Conservation (phyloP, 2,113 vertebrate genomes). For the Pogonocichla stellata region DNA sequence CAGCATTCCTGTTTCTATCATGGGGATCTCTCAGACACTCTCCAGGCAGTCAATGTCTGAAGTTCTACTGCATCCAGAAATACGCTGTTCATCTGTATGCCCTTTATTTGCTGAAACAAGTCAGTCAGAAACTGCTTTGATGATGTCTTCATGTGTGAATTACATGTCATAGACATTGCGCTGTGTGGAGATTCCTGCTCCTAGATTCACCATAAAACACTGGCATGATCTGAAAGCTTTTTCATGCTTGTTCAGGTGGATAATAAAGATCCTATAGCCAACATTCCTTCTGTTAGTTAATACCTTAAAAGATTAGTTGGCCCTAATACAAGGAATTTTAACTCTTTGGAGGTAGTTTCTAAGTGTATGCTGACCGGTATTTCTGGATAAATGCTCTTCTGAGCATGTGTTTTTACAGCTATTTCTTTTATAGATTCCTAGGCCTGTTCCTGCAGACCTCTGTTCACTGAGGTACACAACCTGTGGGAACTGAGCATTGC, state of each 20-base stretch:
- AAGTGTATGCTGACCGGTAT: background rate
- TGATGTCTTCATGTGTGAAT: conserved; percentile 60
- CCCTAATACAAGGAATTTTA: conserved; percentile 47
- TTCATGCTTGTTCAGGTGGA: conserved; percentile 74
- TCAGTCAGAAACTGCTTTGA: conserved; percentile 64
- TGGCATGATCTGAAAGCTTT: conserved; percentile 65
- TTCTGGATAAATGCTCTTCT: background rate
- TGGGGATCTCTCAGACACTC: background rate
- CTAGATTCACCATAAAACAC: conserved; percentile 57
- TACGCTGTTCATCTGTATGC: background rate
- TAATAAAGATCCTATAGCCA: conserved; percentile 67
- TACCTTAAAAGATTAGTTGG: conserved; percentile 69
- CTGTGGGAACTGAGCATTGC: background rate
- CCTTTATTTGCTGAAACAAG: conserved; percentile 50
- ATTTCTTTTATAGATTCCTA: background rate
- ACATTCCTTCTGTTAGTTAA: conserved; percentile 70
- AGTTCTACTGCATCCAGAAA: conserved; percentile 9
- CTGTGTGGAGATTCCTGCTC: conserved; percentile 41
- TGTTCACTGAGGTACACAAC: background rate
- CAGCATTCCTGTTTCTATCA: conserved; percentile 36
- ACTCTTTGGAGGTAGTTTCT: conserved; percentile 39
- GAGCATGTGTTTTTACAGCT: background rate
- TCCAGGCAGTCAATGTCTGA: background rate
- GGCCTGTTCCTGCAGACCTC: background rate
- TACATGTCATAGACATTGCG: conserved; percentile 33